Base-by-base conservation (phyloP, 1,140 invertebrate species). In the Colletes gigas region DNA sequence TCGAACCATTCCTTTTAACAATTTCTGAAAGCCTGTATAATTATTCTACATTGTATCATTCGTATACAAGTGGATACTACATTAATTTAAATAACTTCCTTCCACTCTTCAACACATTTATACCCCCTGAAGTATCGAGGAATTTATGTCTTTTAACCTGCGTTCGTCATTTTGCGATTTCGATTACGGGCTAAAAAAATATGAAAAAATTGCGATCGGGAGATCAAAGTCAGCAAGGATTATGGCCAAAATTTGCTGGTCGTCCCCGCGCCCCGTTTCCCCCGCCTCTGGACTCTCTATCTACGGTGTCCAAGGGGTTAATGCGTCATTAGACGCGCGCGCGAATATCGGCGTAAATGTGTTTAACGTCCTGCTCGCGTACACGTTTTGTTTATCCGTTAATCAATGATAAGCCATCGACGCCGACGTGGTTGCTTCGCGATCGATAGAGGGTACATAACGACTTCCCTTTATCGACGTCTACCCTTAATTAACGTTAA, bases 401-500 rank as follows among this genome's bases (percentile, higher is more conserved):
- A 80, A 80, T 80, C 78, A 80, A 62, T 52, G 78, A 80, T 80
- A 80, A 80, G 72, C 78, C 63, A 75, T 80, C 78, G 62, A 75
- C 78, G 62, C 14, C 44, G 71, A 68, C 54, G 44, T 67, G 55
- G 54, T 54, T 12, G 14, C 17, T n/a, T 19, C 63, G 10, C 55
- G 78, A 80, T 80, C 78, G 78, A 73, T 79, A 73, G 12, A 69
- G 62, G 62, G 71, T 65, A 65, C 71, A 60, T 80, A 80, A 80
- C 78, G 78, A 80, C 78, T 74, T 80, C 71, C 63, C 72, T 80
- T 80, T 74, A 74, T 80, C 78, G 71, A 80, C 72, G 78, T 80
- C 78, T 80, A 60, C 78, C 78, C 63, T 75, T 80, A 80, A 80
- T 80, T 80, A 80, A 80, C 78, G 78, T 80, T 80, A 80, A 80